Evolutionary conservation across 2,888 invertebrate genomes (phyloP), one percentile per base, ranked within the genome.

Genomic region (Aspidiotus rigidus): DNA sequence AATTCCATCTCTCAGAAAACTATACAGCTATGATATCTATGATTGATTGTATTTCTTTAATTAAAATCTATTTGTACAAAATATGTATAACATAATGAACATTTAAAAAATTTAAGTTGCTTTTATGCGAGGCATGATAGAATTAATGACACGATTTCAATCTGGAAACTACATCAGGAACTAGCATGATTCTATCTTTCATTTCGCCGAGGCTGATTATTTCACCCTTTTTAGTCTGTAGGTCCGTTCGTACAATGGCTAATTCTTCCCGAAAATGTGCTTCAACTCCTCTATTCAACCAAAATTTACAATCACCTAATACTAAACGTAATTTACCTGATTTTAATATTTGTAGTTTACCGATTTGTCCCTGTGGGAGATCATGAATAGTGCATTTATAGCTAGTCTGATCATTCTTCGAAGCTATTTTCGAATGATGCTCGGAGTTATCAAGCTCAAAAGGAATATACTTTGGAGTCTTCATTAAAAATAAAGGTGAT

Each of bases 321-420:
- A 62, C 28, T 15, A 69, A 28, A 49, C 62, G 61, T 15, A 69
- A 16, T 62, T 56, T 40, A 15, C 69, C 69, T 53, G 69, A 69
- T 44, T 69, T 62, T 49, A 69, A 44, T 10, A 69, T 63, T 9
- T 69, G 69, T 8, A 69, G 56, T 44, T 53, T 69, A 16, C 69
- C 69, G 16, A 69, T 62, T 17, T 69, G 62, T 40, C 69, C 69
- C 15, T 69, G 62, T 7, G 69, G 69, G 13, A 69, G n/a, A 57
- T 69, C 62, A 9, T 62, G 62, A 40, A 69, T 62, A 6, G 69
- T 69, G 39, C 69, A 69, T 41, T 69, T 69, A 55, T 57, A 5
- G 2, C 7, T 28, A 39, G 49, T 63, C 9, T 62, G 28, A n/a
- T 62, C 41, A 15, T 62, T 61, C 7, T 55, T 15, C 8, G 55